These are phyloP conservation scores for Lepidocyrtoides sp. DNA, from an alignment of 2,888 invertebrate genomes.

Conservation along the genomic window DNA sequence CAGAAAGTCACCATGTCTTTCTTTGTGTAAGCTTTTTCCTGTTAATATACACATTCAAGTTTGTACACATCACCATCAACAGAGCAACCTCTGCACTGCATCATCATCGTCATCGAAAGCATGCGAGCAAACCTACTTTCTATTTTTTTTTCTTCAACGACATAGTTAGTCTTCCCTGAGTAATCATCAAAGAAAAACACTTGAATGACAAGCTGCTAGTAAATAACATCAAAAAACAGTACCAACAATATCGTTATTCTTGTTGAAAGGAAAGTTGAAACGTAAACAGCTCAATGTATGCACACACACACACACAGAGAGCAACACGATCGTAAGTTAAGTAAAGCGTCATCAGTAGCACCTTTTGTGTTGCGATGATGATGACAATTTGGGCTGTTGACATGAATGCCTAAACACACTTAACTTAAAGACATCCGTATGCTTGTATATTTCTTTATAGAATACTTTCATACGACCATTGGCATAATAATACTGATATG, in stretches of 20 bases:
- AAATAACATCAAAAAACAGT: constrained; percentile 23
- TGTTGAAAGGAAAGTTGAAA: background rate
- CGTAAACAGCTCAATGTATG: too few relatives aligned
- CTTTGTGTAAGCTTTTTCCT: background rate
- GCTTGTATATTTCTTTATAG: too few relatives aligned
- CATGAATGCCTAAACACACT: background rate
- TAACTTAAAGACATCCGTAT: too few relatives aligned
- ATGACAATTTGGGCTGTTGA: background rate
- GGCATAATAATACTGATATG: too few relatives aligned
- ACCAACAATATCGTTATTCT: background rate
- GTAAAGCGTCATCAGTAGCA: too few relatives aligned
- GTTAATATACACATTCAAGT: background rate
- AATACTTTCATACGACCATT: too few relatives aligned
- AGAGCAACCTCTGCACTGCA: constrained; percentile 4
- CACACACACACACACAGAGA: background rate
- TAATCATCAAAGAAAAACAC: constrained; percentile 45
- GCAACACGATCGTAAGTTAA: too few relatives aligned
- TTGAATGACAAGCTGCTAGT: constrained; percentile 11
- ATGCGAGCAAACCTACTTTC: background rate
- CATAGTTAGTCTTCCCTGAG: background rate
- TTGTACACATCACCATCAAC: background rate
- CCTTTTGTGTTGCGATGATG: background rate
- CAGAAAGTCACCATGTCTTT: background rate
- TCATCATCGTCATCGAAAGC: background rate
- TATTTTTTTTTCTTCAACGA: background rate